Conservation (phyloP, 1,140 invertebrate genomes). For the Radopholus similis region DNA sequence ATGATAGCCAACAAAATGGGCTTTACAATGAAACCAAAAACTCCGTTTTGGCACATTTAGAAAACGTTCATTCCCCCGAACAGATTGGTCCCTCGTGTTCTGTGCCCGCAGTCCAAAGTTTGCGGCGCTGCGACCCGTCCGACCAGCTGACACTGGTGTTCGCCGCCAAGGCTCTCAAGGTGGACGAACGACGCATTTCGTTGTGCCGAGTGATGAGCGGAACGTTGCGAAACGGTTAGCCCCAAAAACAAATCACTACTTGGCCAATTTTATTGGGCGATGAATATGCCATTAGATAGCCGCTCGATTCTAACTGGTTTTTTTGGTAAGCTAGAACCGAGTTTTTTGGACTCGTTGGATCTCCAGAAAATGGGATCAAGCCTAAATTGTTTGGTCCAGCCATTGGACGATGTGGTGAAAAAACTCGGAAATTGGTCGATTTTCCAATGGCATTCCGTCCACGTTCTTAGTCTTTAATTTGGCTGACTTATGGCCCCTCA, state of each 20-base stretch:
- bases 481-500: no score
- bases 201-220: conserved; percentile 51
- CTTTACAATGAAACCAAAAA: no score
- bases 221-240: conserved; percentile 31
- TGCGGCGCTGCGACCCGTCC: conserved; percentile 23
- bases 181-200: conserved; percentile 36
- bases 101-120: not conserved
- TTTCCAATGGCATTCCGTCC: no score
- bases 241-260: not conserved
- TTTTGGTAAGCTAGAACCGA: no score
- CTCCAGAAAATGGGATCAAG: not conserved
- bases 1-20: no score
- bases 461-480: no score
- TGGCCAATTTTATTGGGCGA: not conserved
- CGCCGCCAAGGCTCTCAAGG: conserved; percentile 41
- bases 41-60: not conserved
- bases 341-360: not conserved
- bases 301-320: not conserved
- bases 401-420: no score
- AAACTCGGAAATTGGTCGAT: no score
- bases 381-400: no score
- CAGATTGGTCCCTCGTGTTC: not conserved
- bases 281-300: not conserved
- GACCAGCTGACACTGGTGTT: conserved; percentile 17
- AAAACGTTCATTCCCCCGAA: not conserved